Evolutionary conservation across 1,140 invertebrate genomes (phyloP).

Genomic region (Neoseiulus cucumeris): DNA sequence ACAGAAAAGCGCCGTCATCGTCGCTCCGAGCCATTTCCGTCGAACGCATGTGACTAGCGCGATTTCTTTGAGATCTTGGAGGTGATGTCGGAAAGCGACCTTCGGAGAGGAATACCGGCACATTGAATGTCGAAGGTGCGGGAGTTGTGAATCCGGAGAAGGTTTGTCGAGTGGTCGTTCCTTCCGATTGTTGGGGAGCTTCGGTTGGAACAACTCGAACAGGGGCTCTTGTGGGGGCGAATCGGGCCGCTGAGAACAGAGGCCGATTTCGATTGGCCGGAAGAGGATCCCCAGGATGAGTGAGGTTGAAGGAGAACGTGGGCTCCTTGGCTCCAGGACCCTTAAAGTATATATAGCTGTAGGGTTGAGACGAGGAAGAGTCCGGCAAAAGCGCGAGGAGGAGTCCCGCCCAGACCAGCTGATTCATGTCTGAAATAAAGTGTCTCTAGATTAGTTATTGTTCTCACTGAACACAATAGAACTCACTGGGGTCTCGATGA

Average conservation of each 20-base stretch:
- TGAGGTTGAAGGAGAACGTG: slow-evolving; percentile 4
- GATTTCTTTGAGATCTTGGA: neutral
- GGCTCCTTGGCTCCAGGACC: neutral
- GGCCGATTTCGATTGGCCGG: neutral
- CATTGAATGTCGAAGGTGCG: neutral
- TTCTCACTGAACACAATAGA: no score
- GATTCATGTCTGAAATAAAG: no score
- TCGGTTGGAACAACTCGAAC: neutral
- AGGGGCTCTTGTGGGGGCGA: neutral
- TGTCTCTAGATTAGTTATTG: no score
- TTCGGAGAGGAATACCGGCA: neutral
- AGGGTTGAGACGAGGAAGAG: neutral
- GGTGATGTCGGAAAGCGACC: neutral
- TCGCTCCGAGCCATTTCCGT: neutral
- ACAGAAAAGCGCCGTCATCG: neutral
- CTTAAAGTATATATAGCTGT: slow-evolving; percentile 8
- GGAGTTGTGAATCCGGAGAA: neutral
- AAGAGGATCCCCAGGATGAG: neutral
- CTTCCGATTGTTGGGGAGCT: neutral
- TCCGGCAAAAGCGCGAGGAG: no score
- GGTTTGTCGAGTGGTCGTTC: neutral
- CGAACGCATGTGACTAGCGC: neutral
- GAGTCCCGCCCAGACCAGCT: no score
- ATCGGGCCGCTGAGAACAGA: no score
- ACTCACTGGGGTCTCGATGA: no score